A percentile compares a stretch with the other conserved stretches of the same genome.
Evolutionary conservation across 2,888 invertebrate species (phyloP).

Genomic region (Campaea margaritaria): DNA sequence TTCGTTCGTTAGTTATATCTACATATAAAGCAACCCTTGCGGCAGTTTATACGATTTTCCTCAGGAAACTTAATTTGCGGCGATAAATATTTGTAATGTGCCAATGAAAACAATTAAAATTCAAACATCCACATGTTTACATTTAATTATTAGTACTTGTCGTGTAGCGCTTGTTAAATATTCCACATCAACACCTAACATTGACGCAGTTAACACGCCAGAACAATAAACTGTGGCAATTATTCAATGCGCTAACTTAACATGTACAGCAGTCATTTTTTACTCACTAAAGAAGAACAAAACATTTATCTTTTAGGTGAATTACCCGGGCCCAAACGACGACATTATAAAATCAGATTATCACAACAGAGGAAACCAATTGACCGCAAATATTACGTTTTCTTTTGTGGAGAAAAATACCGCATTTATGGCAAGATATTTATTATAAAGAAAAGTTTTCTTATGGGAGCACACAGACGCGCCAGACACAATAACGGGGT

Average conservation of each 20-base stretch:
- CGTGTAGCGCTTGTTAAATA: no score
- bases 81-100: no score
- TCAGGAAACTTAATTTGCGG: no score
- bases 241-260: no score
- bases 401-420: slow-evolving; percentile 29
- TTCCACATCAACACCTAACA: no score
- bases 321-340: slow-evolving; percentile 12
- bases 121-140: no score
- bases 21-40: background rate
- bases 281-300: background rate
- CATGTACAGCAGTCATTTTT: no score
- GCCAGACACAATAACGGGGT: slow-evolving; percentile 70
- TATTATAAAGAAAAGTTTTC: slow-evolving; percentile 62
- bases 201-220: no score
- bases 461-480: slow-evolving; percentile 57
- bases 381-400: slow-evolving; percentile 27
- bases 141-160: no score
- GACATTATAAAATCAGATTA: slow-evolving; percentile 19
- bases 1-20: no score
- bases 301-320: background rate
- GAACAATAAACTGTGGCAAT: no score
- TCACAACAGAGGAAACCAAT: slow-evolving; percentile 18
- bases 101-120: no score
- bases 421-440: slow-evolving; percentile 51
- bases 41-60: background rate